Conservation (phyloP, 2,113 vertebrate genomes). For the Clinocottus analis region DNA sequence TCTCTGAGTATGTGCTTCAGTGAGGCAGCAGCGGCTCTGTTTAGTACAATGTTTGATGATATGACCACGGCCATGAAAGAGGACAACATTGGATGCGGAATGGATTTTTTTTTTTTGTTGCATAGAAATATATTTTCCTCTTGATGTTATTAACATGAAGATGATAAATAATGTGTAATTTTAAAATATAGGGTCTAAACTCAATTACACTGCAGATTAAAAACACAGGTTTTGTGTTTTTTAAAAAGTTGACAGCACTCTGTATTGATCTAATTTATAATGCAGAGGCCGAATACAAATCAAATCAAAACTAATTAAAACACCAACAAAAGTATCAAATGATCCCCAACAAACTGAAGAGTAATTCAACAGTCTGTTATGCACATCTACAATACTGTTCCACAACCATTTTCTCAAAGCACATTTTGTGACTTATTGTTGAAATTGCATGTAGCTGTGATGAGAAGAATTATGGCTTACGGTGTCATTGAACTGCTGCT, state of each 20-base stretch:
- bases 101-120: too few relatives aligned
- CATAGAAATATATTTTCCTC: not conserved
- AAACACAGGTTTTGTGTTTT: slow-evolving; percentile 21
- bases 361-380: slow-evolving; percentile 23
- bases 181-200: not conserved
- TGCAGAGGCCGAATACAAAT: slow-evolving; percentile 6
- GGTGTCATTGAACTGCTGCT: slow-evolving; percentile 69
- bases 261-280: slow-evolving; percentile 37
- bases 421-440: slow-evolving; percentile 40
- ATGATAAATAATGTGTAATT: not conserved
- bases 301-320: slow-evolving; percentile 50
- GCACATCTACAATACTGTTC: slow-evolving; percentile 18
- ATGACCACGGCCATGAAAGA: slow-evolving; percentile 57
- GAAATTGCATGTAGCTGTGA: slow-evolving; percentile 30
- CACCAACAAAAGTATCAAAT: slow-evolving; percentile 44
- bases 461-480: slow-evolving; percentile 54
- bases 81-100: slow-evolving; percentile 54
- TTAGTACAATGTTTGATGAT: slow-evolving; percentile 59
- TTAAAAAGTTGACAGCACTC: not conserved
- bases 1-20: slow-evolving; percentile 56
- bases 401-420: slow-evolving; percentile 10
- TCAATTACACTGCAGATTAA: not conserved
- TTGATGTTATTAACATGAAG: not conserved
- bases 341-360: slow-evolving; percentile 14
- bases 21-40: slow-evolving; percentile 56